Evolutionary conservation across 2,888 invertebrate genomes (phyloP).

Genomic region (Sarcophaga carnaria): DNA sequence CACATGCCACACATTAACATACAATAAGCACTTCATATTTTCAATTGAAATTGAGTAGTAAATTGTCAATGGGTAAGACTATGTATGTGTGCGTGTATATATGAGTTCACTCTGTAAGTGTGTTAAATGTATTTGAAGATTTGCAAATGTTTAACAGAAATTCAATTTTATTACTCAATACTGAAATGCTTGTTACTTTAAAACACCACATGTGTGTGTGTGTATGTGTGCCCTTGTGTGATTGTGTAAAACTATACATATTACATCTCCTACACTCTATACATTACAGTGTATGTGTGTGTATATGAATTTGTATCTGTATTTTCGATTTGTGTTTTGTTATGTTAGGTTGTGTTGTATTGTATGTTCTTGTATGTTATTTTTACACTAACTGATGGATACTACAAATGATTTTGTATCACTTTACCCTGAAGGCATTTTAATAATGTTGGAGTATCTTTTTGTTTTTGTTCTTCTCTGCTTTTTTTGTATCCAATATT

Average conservation of each 20-base stretch:
- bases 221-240: conserved; percentile 3
- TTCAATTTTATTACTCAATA: conserved; percentile 20
- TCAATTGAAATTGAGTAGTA: conserved; percentile 16
- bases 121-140: conserved; percentile 22
- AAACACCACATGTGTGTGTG: neutral
- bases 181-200: neutral
- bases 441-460: conserved; percentile 65
- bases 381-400: conserved; percentile 58
- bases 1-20: neutral
- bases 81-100: neutral
- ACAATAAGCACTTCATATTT: conserved; percentile 19
- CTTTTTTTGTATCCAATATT: too few species aligned
- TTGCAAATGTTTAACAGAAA: conserved; percentile 38
- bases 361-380: conserved; percentile 36
- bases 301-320: neutral
- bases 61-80: neutral
- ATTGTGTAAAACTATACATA: neutral
- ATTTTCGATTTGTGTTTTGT: neutral
- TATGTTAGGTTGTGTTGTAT: neutral
- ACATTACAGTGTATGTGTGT: neutral
- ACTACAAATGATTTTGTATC: conserved; percentile 46
- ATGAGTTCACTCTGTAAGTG: neutral
- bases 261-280: neutral
- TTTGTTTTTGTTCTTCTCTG: conserved; percentile 53
- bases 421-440: conserved; percentile 65